Base-by-base conservation (phyloP, 2,797 vertebrate species). In the Tokudaia muenninki region DNA sequence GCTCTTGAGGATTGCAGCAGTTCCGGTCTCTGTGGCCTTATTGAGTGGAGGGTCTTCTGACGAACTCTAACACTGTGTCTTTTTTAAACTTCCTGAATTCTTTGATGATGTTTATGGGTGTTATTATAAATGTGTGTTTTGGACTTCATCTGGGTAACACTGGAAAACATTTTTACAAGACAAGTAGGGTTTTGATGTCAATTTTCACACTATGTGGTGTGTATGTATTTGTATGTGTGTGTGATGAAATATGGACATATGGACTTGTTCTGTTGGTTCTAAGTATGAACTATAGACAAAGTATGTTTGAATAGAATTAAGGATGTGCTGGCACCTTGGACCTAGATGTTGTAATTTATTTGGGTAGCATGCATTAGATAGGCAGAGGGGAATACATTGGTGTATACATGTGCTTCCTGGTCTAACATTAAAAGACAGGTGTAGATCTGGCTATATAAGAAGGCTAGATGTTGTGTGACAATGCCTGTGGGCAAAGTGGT, bases 401-500 rank as follows among this genome's bases (percentile, higher is more conserved):
- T 80, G 29, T 80, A 6, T 12, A 55, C 1, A 55, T 80, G 4
- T n/a, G 10, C 52, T 22, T 80, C 78, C 50, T 80, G 16, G 10
- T 22, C 10, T 55, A 80, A 80, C 10, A 5, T 10, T 80, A 50
- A 19, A 57, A n/a, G 52, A 57, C 34, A 34, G 31, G 10, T 55
- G 4, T 55, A 34, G 9, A 52, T 31, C 3, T 11, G 78, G 34
- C 4, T n/a, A 52, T 10, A 0, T 22, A 8, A 34, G 50, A 79
- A 21, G 31, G 47, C 16, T 21, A 31, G 17, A 55, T 12, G 17
- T 55, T 4, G 44, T 50, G 3, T 6, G 16, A 47, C 12, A n/a
- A n/a, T 52, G 10, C 4, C 31, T 55, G 22, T 80, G 4, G 17
- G 31, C 2, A 1, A 4, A 19, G 2, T 3, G 10, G 4, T 22